phyloP scores from a whole-genome alignment of 2,888 invertebrate genomes.

The Leucophenga maculata region DNA sequence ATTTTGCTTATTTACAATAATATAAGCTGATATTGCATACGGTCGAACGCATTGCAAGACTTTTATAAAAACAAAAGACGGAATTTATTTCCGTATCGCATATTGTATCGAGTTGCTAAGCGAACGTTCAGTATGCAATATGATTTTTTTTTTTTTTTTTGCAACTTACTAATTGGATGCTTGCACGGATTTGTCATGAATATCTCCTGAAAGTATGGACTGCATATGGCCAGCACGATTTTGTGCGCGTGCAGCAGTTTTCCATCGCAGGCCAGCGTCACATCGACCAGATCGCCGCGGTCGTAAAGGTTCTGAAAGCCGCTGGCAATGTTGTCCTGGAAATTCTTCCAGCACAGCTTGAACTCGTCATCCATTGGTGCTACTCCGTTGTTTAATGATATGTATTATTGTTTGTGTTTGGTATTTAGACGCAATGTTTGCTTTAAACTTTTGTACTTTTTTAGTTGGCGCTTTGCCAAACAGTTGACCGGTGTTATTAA shows the following conservation, averaged over 20 bases:
- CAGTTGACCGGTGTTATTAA: background rate
- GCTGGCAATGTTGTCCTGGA: slow-evolving; percentile 72
- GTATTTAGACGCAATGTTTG: slow-evolving; percentile 33
- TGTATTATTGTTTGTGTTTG: slow-evolving; percentile 36
- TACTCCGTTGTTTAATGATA: slow-evolving; percentile 10
- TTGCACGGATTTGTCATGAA: slow-evolving; percentile 73
- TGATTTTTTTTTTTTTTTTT: slow-evolving; percentile 11
- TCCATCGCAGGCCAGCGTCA: slow-evolving; percentile 74
- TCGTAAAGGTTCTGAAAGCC: slow-evolving; percentile 72
- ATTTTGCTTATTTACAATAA: slow-evolving; percentile 10
- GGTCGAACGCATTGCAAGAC: too few species aligned
- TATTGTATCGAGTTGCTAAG: background rate
- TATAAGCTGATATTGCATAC: slow-evolving; percentile 1
- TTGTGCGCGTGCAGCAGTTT: slow-evolving; percentile 74
- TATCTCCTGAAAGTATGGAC: slow-evolving; percentile 74
- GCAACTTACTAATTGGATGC: slow-evolving; percentile 72
- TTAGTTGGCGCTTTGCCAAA: background rate
- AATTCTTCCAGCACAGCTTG: slow-evolving; percentile 73
- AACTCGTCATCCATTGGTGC: slow-evolving; percentile 72
- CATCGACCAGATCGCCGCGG: slow-evolving; percentile 74
- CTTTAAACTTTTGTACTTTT: background rate
- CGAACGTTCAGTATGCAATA: background rate
- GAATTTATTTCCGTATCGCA: background rate
- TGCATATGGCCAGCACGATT: slow-evolving; percentile 74
- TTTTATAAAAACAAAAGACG: background rate